Conservation (phyloP, 2,797 vertebrate genomes). For the Neopelma chrysocephalum region DNA sequence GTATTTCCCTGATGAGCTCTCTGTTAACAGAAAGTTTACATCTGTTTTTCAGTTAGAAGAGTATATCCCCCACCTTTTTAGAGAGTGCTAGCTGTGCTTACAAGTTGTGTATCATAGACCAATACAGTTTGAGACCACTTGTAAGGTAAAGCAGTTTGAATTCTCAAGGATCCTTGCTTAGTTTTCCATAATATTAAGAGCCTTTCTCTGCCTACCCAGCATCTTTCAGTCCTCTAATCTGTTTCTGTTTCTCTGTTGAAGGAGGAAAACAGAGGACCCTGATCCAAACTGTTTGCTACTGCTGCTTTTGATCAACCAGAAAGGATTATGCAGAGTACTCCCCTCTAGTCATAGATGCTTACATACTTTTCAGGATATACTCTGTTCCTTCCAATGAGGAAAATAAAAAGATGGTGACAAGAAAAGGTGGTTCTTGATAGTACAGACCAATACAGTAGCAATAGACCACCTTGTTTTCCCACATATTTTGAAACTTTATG, state of each 20-base stretch:
- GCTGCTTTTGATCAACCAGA: not conserved
- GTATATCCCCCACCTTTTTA: not conserved
- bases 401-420: not conserved
- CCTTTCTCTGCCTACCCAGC: not conserved
- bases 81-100: not conserved
- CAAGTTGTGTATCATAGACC: not conserved
- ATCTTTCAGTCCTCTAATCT: not conserved
- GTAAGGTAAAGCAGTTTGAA: not conserved
- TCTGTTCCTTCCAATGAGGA: not conserved
- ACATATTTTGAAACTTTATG: not conserved
- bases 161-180: not conserved
- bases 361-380: not conserved
- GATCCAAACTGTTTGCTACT: not conserved
- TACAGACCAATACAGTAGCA: not conserved
- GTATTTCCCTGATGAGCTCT: not conserved
- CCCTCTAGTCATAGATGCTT: not conserved
- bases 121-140: not conserved
- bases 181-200: not conserved
- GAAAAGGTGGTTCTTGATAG: not conserved
- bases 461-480: not conserved
- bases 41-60: not conserved
- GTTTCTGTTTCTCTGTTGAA: not conserved
- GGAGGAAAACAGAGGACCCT: not conserved
- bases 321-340: not conserved
- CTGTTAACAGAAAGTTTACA: not conserved